These are phyloP conservation scores for Gracilinanus agilis DNA, from an alignment of 2,113 vertebrate genomes.

Conservation along the genomic window DNA sequence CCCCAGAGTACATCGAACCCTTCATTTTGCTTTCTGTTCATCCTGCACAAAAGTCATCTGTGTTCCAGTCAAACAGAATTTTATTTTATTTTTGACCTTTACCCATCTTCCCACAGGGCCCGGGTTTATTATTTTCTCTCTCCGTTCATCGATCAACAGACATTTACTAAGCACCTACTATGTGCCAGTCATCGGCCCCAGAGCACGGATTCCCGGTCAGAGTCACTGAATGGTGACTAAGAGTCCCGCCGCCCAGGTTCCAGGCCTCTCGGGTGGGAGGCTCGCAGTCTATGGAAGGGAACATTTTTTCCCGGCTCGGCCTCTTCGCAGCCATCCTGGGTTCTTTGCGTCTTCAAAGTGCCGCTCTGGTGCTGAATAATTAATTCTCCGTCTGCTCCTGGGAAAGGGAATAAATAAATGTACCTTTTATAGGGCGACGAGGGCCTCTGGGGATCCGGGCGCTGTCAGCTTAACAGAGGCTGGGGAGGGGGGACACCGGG, in stretches of 20 bases:
- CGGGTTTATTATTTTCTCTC: not conserved
- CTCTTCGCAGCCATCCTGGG: slow-evolving; percentile 20
- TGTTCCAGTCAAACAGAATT: not conserved
- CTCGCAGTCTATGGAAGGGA: accelerated
- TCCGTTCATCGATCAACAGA: not conserved
- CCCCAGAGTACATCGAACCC: not conserved
- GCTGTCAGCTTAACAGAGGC: slow-evolving; percentile 34
- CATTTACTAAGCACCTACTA: not conserved
- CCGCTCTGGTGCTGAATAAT: slow-evolving; percentile 65
- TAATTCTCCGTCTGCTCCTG: slow-evolving; percentile 64
- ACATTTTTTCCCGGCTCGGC: not conserved
- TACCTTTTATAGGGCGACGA: slow-evolving; percentile 48
- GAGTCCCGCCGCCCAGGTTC: not conserved
- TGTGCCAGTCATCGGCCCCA: not conserved
- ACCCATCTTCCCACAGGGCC: not conserved
- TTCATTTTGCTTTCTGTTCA: not conserved
- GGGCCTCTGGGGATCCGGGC: not conserved
- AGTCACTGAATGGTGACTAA: not conserved
- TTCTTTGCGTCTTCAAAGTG: slow-evolving; percentile 57
- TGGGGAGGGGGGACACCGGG: not conserved
- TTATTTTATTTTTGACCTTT: not conserved
- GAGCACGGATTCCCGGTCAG: not conserved
- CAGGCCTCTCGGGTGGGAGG: not conserved
- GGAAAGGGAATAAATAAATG: slow-evolving; percentile 72
- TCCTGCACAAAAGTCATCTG: not conserved